Conservation (phyloP, 1,140 invertebrate species). For the Ceratitis capitata region DNA sequence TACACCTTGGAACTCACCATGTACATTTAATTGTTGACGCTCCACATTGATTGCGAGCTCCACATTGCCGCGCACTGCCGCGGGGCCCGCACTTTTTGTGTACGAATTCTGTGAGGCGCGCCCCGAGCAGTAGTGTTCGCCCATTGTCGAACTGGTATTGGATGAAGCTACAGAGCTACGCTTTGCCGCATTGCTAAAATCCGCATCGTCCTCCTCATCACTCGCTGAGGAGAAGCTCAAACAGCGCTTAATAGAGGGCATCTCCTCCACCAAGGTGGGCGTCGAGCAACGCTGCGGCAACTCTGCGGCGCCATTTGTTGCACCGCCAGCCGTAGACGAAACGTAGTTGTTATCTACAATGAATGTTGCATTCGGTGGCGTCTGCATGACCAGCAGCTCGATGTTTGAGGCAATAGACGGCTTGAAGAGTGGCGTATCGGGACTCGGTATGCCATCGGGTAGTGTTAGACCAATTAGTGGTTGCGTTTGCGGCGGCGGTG, state of each 20-base stretch:
- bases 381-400: conserved; percentile 6
- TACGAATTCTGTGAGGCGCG: not conserved
- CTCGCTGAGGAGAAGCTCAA: conserved; percentile 59
- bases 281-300: conserved; percentile 28
- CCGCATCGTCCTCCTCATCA: conserved; percentile 39
- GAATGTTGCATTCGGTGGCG: conserved; percentile 29
- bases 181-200: conserved; percentile 51
- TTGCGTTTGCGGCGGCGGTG: not conserved
- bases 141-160: conserved; percentile 40
- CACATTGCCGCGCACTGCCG: conserved; percentile 49
- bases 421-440: conserved; percentile 43
- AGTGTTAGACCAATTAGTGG: conserved; percentile 32
- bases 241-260: conserved; percentile 58
- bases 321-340: not conserved
- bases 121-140: conserved; percentile 20
- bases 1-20: conserved; percentile 61
- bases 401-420: not conserved
- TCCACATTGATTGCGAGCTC: conserved; percentile 55
- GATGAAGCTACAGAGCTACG: conserved; percentile 54
- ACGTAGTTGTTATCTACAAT: not conserved
- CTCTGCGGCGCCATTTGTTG: not conserved
- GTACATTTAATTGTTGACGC: conserved; percentile 59
- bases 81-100: not conserved
- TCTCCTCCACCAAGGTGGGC: conserved; percentile 45
- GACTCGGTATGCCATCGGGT: conserved; percentile 41